Conservation (phyloP, 2,797 vertebrate genomes). For the Darevskia mixta region DNA sequence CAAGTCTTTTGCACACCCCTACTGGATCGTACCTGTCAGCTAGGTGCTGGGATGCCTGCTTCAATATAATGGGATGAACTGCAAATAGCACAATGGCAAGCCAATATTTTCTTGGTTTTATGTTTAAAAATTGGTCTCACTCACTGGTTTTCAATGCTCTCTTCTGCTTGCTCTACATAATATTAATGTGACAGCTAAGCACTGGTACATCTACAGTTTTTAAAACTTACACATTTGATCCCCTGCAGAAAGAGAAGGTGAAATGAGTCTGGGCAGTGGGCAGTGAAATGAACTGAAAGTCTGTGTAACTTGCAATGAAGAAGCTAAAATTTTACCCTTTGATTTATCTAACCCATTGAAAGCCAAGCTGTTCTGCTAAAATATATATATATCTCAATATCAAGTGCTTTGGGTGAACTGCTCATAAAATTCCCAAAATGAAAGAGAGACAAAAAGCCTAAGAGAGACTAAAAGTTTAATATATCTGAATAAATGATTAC, state of each 20-base stretch:
- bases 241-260: conserved; percentile 3
- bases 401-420: neutral
- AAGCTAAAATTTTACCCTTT: conserved; percentile 12
- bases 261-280: neutral
- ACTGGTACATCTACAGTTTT: conserved; percentile 2
- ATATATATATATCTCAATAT: neutral
- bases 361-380: neutral
- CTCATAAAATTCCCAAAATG: neutral
- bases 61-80: neutral
- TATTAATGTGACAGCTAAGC: conserved; percentile 2
- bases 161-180: neutral
- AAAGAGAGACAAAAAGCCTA: neutral
- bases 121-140: conserved; percentile 17
- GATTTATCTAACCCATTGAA: neutral
- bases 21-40: neutral
- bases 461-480: neutral
- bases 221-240: neutral
- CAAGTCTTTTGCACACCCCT: no score
- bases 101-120: neutral
- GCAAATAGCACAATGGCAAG: neutral
- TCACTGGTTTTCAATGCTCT: neutral
- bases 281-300: conserved; percentile 15
- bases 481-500: neutral
- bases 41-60: neutral
- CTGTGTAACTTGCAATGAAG: neutral